phyloP scores from a whole-genome alignment of 2,888 invertebrate genomes.

The Adelognathus sp. region DNA sequence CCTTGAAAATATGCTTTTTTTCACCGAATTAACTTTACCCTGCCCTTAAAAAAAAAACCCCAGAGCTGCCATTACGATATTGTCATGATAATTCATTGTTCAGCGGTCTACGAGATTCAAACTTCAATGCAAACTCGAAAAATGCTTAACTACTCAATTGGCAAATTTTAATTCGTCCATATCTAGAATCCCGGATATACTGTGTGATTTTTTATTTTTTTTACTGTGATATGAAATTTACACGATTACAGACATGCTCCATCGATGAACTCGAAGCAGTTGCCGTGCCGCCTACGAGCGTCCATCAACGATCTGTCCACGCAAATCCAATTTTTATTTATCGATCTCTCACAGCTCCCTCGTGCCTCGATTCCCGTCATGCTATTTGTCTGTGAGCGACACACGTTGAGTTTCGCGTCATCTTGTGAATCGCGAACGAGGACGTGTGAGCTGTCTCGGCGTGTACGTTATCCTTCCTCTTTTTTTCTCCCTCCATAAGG shows the following conservation, averaged over 20 bases:
- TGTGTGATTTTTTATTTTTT: neutral
- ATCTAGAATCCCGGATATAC: neutral
- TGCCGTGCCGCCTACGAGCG: neutral
- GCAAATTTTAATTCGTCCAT: neutral
- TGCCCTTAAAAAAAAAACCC: too few relatives aligned
- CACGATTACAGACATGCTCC: neutral
- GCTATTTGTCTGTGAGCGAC: constrained; percentile 3
- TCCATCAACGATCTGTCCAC: neutral
- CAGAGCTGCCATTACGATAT: too few relatives aligned
- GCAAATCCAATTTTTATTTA: neutral
- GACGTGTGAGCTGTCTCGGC: neutral
- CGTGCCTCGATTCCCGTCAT: neutral
- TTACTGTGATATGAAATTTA: neutral
- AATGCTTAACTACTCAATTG: neutral
- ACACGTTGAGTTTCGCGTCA: neutral
- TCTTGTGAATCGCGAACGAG: neutral
- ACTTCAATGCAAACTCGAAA: neutral
- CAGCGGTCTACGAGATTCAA: too few relatives aligned
- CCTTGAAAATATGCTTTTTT: too few relatives aligned
- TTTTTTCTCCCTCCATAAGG: neutral
- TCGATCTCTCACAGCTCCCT: neutral
- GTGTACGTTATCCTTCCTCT: neutral
- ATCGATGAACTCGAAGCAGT: neutral
- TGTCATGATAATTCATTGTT: too few relatives aligned
- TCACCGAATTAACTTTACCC: too few relatives aligned